Conservation (phyloP, 2,797 vertebrate genomes). For the Poeciliopsis paucimaculata region DNA sequence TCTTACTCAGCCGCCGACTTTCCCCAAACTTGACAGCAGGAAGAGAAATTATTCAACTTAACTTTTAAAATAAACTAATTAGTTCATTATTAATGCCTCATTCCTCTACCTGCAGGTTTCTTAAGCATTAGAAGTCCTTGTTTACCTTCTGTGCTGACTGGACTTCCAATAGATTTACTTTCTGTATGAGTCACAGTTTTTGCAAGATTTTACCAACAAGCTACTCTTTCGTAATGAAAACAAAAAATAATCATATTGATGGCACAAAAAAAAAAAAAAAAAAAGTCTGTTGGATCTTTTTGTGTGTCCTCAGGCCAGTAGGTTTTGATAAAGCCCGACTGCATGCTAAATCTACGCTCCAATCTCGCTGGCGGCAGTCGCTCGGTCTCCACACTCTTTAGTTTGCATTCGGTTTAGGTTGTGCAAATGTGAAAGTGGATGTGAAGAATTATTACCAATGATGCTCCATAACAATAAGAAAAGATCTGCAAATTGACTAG, state of each 20-base stretch:
- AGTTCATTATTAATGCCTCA: constrained; percentile 13
- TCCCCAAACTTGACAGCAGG: constrained; percentile 24
- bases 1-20: constrained; percentile 30
- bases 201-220: constrained; percentile 17
- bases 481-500: constrained; percentile 36
- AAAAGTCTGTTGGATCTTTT: constrained; percentile 49
- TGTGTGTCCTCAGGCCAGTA: constrained; percentile 64
- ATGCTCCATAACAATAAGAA: constrained; percentile 42
- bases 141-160: constrained; percentile 44
- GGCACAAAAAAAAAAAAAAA: constrained; percentile 24
- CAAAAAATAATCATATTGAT: constrained; percentile 39
- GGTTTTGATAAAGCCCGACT: constrained; percentile 67
- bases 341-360: constrained; percentile 57
- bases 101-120: not conserved
- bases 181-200: constrained; percentile 6
- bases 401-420: constrained; percentile 46
- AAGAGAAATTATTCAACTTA: constrained; percentile 34
- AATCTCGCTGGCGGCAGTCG: constrained; percentile 47
- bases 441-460: constrained; percentile 46
- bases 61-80: constrained; percentile 51
- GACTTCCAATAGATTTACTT: constrained; percentile 30
- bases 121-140: constrained; percentile 3
- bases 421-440: constrained; percentile 30
- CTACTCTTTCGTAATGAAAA: constrained; percentile 41
- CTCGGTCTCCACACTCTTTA: constrained; percentile 29